Evolutionary conservation across 2,888 invertebrate genomes (phyloP), one percentile per base, ranked within the genome.

Genomic region (Labia minor): DNA sequence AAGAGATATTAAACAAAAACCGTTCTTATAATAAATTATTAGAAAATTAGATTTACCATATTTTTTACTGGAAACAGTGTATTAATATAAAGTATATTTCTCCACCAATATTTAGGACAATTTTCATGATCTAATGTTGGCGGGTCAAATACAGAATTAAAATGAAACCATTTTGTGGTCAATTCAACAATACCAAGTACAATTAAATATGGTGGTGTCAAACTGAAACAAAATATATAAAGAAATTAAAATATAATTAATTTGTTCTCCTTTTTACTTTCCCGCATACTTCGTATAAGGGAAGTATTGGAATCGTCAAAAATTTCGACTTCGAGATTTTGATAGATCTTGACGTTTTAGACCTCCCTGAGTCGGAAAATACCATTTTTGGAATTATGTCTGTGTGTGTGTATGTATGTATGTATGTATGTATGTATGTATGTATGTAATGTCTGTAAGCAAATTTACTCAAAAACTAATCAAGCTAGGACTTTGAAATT

Each of bases 81-180:
- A 76, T 91, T 90, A 73, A 91, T 86, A 75, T 89, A 91, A 18
- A 91, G 79, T n/a, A 87, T 81, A 74, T 92, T 91, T 68, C 90
- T 81, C 91, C 91, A 92, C 91, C 91, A 92, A 76, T 82, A 89
- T 70, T 82, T 81, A 65, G 85, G 84, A 74, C 91, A 91, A 10
- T 85, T 88, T 64, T 85, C 76, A 71, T 88, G 84, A 74, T 88
- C 88, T 67, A 83, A 81, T 18, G 88, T 83, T 0, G 86, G 85
- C 0, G 88, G 85, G 70, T 89, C 86, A 73, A 90, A 89, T 1
- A 90, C 86, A 0, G 88, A 85, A 70, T 84, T 81, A 73, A 86
- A 85, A 72, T 88, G 85, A 6, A 86, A 82, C 80, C 89, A 89
- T 67, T 87, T 81, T 71, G 87, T 79, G 0, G 87, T 82, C 33